Evolutionary conservation across 1,140 invertebrate genomes (phyloP).

Genomic region (Atta cephalotes): DNA sequence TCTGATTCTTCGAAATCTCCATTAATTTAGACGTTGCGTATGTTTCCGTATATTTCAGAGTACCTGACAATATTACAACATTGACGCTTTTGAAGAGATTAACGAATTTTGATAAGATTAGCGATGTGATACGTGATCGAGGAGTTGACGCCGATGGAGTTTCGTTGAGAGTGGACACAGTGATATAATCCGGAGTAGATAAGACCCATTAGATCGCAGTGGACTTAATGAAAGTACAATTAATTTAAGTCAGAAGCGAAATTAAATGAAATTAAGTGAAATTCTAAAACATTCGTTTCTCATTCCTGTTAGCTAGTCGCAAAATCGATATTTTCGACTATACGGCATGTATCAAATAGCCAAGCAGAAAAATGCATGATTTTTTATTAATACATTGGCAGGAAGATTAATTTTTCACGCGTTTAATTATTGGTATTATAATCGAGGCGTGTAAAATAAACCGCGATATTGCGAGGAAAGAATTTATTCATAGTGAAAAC

Average conservation of each 20-base stretch:
- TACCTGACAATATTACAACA: background rate
- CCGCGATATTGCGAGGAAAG: constrained; percentile 12
- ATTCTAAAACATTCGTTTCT: background rate
- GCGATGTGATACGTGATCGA: constrained; percentile 67
- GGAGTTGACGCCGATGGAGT: constrained; percentile 61
- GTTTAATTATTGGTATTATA: constrained; percentile 21
- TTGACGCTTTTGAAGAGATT: constrained; percentile 69
- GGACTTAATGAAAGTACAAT: constrained; percentile 20
- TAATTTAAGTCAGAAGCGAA: background rate
- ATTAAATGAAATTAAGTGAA: background rate
- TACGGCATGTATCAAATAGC: background rate
- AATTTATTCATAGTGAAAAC: constrained; percentile 16
- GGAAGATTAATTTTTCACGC: background rate
- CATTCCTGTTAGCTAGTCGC: background rate
- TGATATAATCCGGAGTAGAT: constrained; percentile 58
- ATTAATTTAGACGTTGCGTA: background rate
- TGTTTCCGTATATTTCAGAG: background rate
- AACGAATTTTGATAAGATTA: constrained; percentile 81
- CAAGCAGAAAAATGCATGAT: background rate
- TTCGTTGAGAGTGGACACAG: constrained; percentile 57
- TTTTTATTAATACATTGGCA: background rate
- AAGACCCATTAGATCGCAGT: constrained; percentile 31
- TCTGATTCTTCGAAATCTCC: constrained; percentile 1
- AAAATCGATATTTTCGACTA: background rate
- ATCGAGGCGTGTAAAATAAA: constrained; percentile 10